Conservation (phyloP, 1,140 invertebrate species). For the Paramacrobiotus metropolitanus region DNA sequence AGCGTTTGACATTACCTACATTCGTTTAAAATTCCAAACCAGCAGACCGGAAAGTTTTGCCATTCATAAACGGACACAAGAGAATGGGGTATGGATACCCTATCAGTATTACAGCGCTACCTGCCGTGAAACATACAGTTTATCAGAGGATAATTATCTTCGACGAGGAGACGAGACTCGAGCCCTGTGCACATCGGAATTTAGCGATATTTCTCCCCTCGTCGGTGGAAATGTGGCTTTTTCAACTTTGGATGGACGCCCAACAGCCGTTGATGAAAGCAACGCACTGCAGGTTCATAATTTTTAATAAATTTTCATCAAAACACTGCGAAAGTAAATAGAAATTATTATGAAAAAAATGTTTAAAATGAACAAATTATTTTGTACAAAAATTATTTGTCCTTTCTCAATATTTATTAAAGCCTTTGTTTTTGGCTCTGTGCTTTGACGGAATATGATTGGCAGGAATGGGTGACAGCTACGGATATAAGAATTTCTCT, state of each 20-base stretch:
- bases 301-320: background rate
- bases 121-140: conserved; percentile 63
- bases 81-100: conserved; percentile 63
- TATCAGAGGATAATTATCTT: conserved; percentile 44
- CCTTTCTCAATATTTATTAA: too few species aligned
- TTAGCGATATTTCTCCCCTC: conserved; percentile 85
- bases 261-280: conserved; percentile 74
- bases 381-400: too few species aligned
- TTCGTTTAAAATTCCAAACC: conserved; percentile 72
- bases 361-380: too few species aligned
- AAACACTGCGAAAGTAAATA: conserved; percentile 8
- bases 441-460: too few species aligned
- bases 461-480: conserved; percentile 87
- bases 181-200: conserved; percentile 81
- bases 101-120: conserved; percentile 89
- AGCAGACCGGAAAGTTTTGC: conserved; percentile 89
- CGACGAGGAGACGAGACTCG: conserved; percentile 48
- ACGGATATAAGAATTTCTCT: conserved; percentile 71
- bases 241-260: conserved; percentile 76
- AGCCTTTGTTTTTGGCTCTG: too few species aligned
- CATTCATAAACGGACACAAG: conserved; percentile 58
- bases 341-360: too few species aligned
- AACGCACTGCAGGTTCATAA: conserved; percentile 50
- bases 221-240: conserved; percentile 86
- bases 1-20: conserved; percentile 87